Base-by-base conservation (phyloP, 1,140 invertebrate genomes). In the Drosophila pallidifrons region DNA sequence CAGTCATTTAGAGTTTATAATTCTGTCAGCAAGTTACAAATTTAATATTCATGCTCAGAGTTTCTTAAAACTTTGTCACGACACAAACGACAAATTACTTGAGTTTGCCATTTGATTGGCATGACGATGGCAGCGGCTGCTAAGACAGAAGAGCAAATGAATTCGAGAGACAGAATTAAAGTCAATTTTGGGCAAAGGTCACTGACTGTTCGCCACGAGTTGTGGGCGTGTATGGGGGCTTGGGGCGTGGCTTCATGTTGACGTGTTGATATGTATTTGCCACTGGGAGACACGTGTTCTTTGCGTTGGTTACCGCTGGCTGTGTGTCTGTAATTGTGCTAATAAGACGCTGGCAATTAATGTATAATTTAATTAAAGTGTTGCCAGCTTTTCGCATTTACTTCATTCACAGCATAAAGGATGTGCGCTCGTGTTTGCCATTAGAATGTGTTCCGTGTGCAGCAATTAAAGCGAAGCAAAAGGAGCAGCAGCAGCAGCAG, bases 281-380 rank as follows among this genome's bases (percentile, higher is more conserved):
- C 3, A 25, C 20, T 11, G 46, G 20, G 16, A 49, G 47, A 58
- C 51, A 64, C 66, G 66, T 75, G 58, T 51, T 63, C 66, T 55
- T 66, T 57, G 38, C 5, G 45, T 57, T 45, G 45, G 63, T 59
- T 79, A 63, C 28, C 63, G 64, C 64, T 68, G 77, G 15, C 60
- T 68, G 77, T 28, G 79, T 71, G 54, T 51, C 83, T 71, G 73
- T 88, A 82, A 87, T 88, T 88, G 77, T 47, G 73, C 77, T 83
- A 87, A 87, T 89, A 88, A 72, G 74, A 68, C 64, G 59, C 77
- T 83, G 81, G 77, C 83, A 88, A 88, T 89, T 88, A 65, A 52
- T 65, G 51, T 65, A 88, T 88, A 88, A 88, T 88, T 89, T 81
- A 88, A 88, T 88, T 89, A 85, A 79, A 76, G 60, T 59, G 58